Base-by-base conservation (phyloP, 2,113 vertebrate genomes). In the Craseonycteris thonglongyai region DNA sequence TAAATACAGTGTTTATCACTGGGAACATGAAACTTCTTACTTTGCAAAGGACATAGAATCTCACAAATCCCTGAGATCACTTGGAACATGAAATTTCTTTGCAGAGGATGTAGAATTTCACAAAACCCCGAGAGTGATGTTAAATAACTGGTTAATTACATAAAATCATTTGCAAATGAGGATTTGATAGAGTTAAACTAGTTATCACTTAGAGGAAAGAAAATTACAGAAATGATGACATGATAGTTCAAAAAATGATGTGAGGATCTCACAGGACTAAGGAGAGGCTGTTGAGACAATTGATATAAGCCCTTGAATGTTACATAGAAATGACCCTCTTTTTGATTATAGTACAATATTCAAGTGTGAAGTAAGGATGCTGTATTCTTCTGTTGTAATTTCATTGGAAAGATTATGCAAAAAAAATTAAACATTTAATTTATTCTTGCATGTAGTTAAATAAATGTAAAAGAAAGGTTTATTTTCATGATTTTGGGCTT, bases 151-250 rank as follows among this genome's bases (percentile, higher is more conserved):
- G 30, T 68, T 24, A 69, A 59, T 74, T 74, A 78, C 49, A 58
- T 76, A 63, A 86, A 81, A 88, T 92, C 54, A 78, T 42, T 95
- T 58, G 33, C 47, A 95, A 91, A 66, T 72, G 49, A 72, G 4
- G 47, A 68, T 89, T 58, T 89, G 18, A 78, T 35, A 56, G 42
- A 95, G 16, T 69, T 76, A 38, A 66, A 69, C 9, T 74, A 90
- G 61, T 94, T 94, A 66, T 40, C 28, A 85, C 4, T 84, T 90
- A 88, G 40, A 76, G 80, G 75, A 95, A 95, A 88, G 79, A 71
- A 88, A 89, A 85, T 6, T 6, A 82, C 45, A 78, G 86, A 78
- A 88, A 79, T 68, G 51, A 76, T 84, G 28, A 61, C 30, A 35
- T 65, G 58, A 61, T 22, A 94, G 88, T 75, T 96, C 12, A 47